Base-by-base conservation (phyloP, 2,113 vertebrate species). In the Xiphophorus hellerii region DNA sequence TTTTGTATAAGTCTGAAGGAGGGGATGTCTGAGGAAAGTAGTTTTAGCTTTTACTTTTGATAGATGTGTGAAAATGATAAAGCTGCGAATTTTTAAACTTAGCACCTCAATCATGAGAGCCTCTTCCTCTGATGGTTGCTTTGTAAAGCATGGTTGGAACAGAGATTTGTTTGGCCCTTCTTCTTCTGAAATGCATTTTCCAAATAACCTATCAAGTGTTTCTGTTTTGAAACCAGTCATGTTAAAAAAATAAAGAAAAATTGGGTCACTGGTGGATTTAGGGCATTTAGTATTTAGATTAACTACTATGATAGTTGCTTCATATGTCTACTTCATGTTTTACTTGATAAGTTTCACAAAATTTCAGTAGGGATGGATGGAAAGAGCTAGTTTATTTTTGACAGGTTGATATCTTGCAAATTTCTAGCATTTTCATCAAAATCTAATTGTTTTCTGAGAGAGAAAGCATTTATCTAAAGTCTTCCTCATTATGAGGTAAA, bases 11-110 rank as follows among this genome's bases (percentile, higher is more conserved):
- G 54, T 54, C 37, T 33, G 73, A n/a, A 81, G 54, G 65, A 30
- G 67, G 71, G 61, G 68, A 76, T 35, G 70, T 66, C 84, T 80
- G 85, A 48, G 81, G 75, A 58, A 83, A 81, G 79, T 89, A 90
- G 81, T 88, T 93, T 86, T 80, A 61, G 76, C 66, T 78, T 86
- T 86, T 73, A 89, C 84, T 83, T 80, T 51, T 80, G 77, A 73
- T 77, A 70, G 81, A 77, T 78, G n/a, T n/a, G 48, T 13, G 29
- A 17, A 37, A 62, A 74, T 78, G 54, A 58, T 82, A 54, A 69
- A 83, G 29, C 64, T 25, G 10, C 72, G 30, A 77, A 65, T 73
- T 82, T 82, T 69, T 82, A 90, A 80, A 65, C 80, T 74, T 66
- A 73, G 78, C 74, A 39, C 65, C 31, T 67, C 62, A 83, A 78